Evolutionary conservation across 1,140 invertebrate genomes (phyloP), one percentile per base, ranked within the genome.

Genomic region (Drosophila jambulina): DNA sequence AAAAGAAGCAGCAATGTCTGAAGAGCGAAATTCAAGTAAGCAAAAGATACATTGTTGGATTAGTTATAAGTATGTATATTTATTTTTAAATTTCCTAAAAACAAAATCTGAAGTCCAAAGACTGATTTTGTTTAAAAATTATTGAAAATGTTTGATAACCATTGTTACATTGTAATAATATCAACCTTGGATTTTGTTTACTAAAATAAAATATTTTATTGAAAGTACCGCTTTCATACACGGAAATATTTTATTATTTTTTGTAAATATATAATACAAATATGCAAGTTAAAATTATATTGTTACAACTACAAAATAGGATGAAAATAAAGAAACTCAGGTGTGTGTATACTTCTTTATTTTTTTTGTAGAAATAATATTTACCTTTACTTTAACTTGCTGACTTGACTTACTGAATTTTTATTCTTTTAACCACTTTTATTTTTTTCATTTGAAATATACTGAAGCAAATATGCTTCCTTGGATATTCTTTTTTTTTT

Each of bases 11-110:
- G 42, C 75, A 78, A 46, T 49, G 58, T 10, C 17, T 83, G 9
- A 80, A 84, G 38, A 57, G 63, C 62, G 75, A 86, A 29, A 61
- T 75, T 23, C 80, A 83, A 67, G 82, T 86, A 60, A 77, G 74
- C 19, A 17, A 59, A 38, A 53, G 27, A 4, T 2, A 15, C 3
- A 12, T 8, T 12, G 15, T 36, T 40, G 3, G 8, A 27, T 32
- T 61, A 13, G 1, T 29, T 23, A 45, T 15, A 36, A 25, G 1
- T 4, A 25, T 12, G 21, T 10, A 25, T 59, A 4, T 19, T 15
- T 53, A 1, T 12, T 13, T 23, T 19, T 19, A 25, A 38, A 7
- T 38, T 38, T 25, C 12, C 13, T 15, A 2, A n/a, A 27, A 3
- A 27, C 9, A n/a, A 6, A 12, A 25, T 29, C 4, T 19, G 0